Evolutionary conservation across 2,797 vertebrate species (phyloP).

Genomic region (Chaenodraco wilsoni): DNA sequence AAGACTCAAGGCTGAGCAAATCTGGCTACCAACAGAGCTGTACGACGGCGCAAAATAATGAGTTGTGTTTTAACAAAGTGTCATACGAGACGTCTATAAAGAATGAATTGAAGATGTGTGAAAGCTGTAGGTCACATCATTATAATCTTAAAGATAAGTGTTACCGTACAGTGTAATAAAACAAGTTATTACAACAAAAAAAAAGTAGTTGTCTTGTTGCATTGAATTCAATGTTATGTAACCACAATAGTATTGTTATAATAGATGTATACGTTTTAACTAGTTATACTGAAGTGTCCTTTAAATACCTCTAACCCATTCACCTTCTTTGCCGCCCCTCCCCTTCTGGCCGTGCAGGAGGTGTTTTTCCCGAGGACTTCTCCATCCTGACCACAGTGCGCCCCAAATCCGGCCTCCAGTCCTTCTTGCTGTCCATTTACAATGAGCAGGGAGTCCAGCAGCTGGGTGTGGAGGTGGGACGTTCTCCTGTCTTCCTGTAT

Average conservation of each 20-base stretch:
- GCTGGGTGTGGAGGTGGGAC: constrained; percentile 93
- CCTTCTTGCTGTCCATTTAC: constrained; percentile 96
- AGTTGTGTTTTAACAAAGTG: too few relatives aligned
- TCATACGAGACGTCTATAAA: not conserved
- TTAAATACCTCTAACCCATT: not conserved
- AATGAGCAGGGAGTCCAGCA: constrained; percentile 94
- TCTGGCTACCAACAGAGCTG: not conserved
- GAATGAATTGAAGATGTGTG: not conserved
- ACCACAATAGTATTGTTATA: not conserved
- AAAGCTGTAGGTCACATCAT: not conserved
- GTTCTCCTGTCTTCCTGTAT: constrained; percentile 94
- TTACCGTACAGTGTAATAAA: not conserved
- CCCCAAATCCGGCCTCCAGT: constrained; percentile 92
- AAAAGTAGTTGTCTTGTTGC: not conserved
- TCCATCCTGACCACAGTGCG: constrained; percentile 95
- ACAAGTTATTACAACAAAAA: not conserved
- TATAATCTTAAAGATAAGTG: not conserved
- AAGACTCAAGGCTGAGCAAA: constrained; percentile 3
- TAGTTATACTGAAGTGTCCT: not conserved
- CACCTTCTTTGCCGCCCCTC: not conserved
- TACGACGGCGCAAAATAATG: too few relatives aligned
- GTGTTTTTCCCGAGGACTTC: constrained; percentile 95
- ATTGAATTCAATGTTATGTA: not conserved
- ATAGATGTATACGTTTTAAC: not conserved
- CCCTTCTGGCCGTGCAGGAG: constrained; percentile 74